Conservation (phyloP, 2,113 vertebrate genomes). For the Thalassarche chlororhynchos region DNA sequence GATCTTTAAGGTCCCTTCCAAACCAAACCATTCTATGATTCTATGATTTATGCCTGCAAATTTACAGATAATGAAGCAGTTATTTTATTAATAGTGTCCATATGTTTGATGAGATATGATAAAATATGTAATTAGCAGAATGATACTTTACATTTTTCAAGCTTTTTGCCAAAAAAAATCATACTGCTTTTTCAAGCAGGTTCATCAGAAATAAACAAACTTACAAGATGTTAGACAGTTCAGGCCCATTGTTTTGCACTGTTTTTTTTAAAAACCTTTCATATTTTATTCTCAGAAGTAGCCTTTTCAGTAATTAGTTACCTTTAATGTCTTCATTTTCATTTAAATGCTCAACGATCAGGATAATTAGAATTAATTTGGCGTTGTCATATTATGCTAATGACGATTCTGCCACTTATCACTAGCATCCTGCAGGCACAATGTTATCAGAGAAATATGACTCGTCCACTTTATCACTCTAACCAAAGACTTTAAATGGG, state of each 20-base stretch:
- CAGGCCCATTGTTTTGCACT: slow-evolving; percentile 3
- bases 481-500: slow-evolving; percentile 20
- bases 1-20: too few relatives aligned
- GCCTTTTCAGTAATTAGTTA: slow-evolving; percentile 85
- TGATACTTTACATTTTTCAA: neutral
- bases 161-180: slow-evolving; percentile 35
- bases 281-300: slow-evolving; percentile 69
- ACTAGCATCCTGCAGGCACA: slow-evolving; percentile 65
- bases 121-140: neutral
- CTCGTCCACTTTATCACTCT: slow-evolving; percentile 69
- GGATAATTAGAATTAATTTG: slow-evolving; percentile 90
- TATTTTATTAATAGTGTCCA: neutral
- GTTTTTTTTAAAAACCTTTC: slow-evolving; percentile 46
- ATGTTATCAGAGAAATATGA: slow-evolving; percentile 73
- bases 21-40: neutral
- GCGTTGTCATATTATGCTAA: slow-evolving; percentile 80
- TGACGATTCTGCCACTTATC: slow-evolving; percentile 77
- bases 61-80: neutral
- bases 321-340: slow-evolving; percentile 88
- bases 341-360: slow-evolving; percentile 85
- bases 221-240: neutral
- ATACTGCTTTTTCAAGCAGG: slow-evolving; percentile 21
- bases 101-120: neutral
- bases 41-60: neutral
- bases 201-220: slow-evolving; percentile 53